phyloP scores from a whole-genome alignment of 1,140 invertebrate genomes.

The Polypedilum pembai region DNA sequence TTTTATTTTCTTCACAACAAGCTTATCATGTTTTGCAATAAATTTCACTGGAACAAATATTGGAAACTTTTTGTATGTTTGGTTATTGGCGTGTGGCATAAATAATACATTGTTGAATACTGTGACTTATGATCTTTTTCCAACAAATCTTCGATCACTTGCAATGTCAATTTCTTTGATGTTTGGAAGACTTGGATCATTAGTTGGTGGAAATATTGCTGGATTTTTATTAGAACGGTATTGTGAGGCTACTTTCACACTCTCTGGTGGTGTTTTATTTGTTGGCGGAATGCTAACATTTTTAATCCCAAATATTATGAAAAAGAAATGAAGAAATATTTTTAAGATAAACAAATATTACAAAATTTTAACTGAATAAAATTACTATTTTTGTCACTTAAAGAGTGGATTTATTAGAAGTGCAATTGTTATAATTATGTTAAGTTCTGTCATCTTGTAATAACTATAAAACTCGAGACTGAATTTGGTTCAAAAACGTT shows the following conservation, averaged over 20 bases:
- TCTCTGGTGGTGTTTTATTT: constrained; percentile 30
- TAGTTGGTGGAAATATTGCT: constrained; percentile 32
- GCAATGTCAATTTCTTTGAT: constrained; percentile 38
- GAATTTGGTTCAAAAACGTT: too few relatives aligned
- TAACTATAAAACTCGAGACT: too few relatives aligned
- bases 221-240: constrained; percentile 32
- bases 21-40: constrained; percentile 30
- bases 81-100: constrained; percentile 33
- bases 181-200: constrained; percentile 36
- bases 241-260: constrained; percentile 31
- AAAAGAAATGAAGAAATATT: not conserved
- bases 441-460: too few relatives aligned
- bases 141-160: constrained; percentile 38
- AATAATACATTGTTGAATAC: constrained; percentile 36
- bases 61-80: constrained; percentile 32
- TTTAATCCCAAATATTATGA: not conserved
- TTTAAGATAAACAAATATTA: too few relatives aligned
- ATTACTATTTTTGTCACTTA: too few relatives aligned
- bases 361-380: too few relatives aligned
- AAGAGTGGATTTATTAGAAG: too few relatives aligned
- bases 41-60: constrained; percentile 30
- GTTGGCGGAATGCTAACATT: not conserved
- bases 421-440: too few relatives aligned
- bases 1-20: constrained; percentile 26
- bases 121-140: constrained; percentile 37